Conservation (phyloP, 2,113 vertebrate genomes). For the Turdus rufiventris region DNA sequence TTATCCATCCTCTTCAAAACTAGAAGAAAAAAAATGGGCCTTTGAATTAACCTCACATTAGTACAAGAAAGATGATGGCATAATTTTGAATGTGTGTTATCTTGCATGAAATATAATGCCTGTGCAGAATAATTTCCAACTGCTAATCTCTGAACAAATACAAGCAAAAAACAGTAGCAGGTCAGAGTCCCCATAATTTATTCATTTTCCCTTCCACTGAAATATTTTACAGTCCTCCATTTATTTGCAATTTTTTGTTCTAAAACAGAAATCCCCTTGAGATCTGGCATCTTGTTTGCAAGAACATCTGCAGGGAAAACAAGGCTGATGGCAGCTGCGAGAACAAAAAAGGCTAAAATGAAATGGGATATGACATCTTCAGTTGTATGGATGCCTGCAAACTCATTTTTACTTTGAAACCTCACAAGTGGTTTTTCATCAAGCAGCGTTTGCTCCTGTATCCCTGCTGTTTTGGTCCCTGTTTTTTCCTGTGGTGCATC, state of each 20-base stretch:
- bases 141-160: slow-evolving; percentile 4
- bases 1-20: neutral
- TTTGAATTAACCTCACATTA: neutral
- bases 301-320: neutral
- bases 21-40: neutral
- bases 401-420: neutral
- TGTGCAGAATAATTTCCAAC: neutral
- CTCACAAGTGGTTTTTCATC: neutral
- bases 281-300: slow-evolving; percentile 37
- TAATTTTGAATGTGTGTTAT: neutral
- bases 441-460: neutral
- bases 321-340: neutral
- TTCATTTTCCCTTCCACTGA: slow-evolving; percentile 1
- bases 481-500: rapidly evolving
- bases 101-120: neutral
- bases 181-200: slow-evolving; percentile 12
- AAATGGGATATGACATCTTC: slow-evolving; percentile 25
- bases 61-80: neutral
- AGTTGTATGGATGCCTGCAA: neutral
- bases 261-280: slow-evolving; percentile 19
- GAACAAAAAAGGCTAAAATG: slow-evolving; percentile 30
- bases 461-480: neutral
- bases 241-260: slow-evolving; percentile 49
- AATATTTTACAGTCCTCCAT: slow-evolving; percentile 14
- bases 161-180: slow-evolving; percentile 19